Percentiles rank a stretch among this genome's conserved stretches.
These are phyloP conservation scores for Lytechinus pictus DNA, from an alignment of 35 echinoderm and acorn worm species.

Conservation along the genomic window DNA sequence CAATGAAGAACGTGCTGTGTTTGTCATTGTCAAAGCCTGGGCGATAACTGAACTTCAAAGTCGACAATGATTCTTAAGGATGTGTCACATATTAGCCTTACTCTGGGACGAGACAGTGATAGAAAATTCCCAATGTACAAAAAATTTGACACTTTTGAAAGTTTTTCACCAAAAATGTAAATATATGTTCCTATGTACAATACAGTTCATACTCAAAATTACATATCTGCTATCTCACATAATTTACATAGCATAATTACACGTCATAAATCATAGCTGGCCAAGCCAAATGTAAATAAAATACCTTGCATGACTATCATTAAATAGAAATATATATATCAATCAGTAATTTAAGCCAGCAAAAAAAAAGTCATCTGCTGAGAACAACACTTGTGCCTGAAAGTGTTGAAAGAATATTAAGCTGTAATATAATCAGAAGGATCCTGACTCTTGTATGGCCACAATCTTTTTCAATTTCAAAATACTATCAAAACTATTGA, in stretches of 20 bases:
- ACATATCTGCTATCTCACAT: constrained; percentile 13
- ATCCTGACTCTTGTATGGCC: neutral
- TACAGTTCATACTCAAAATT: constrained; percentile 25
- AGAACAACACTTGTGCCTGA: neutral
- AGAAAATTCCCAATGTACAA: constrained; percentile 29
- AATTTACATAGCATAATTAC: constrained; percentile 36
- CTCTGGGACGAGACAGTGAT: too few relatives aligned
- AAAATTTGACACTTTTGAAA: neutral
- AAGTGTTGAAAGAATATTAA: too few relatives aligned
- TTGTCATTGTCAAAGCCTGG: too few relatives aligned
- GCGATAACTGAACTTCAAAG: too few relatives aligned
- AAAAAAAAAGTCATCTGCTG: neutral
- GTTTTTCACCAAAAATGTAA: constrained; percentile 45
- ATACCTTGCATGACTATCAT: neutral
- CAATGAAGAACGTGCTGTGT: too few relatives aligned
- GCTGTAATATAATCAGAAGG: neutral
- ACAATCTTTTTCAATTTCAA: neutral
- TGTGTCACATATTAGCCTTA: too few relatives aligned
- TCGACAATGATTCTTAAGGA: too few relatives aligned
- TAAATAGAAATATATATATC: neutral
- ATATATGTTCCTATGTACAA: constrained; percentile 50
- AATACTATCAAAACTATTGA: neutral
- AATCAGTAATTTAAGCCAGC: neutral
- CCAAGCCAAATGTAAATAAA: too few relatives aligned
- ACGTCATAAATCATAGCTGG: neutral